A percentile compares a stretch with the other conserved stretches of the same genome.
Evolutionary conservation across 2,113 vertebrate species (phyloP).

Genomic region (Trogon melanurus): DNA sequence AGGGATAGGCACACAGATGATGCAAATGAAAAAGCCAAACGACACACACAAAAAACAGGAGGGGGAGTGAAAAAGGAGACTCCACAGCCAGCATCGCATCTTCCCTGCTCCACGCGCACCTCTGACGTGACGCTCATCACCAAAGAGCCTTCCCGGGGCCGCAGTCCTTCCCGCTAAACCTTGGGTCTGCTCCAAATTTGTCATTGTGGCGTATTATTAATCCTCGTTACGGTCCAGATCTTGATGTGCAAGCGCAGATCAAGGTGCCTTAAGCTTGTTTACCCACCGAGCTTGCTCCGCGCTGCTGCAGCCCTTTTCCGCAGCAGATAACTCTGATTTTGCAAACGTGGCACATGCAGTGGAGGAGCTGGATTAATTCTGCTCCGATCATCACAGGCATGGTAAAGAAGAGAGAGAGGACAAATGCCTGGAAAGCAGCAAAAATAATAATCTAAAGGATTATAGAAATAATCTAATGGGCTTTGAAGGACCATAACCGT

Average conservation of each 20-base stretch:
- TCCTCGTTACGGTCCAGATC: background rate
- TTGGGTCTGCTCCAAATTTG: background rate
- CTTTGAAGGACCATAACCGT: background rate
- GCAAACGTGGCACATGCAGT: fast-evolving
- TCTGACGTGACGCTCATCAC: background rate
- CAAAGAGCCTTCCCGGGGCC: background rate
- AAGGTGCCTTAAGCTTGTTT: background rate
- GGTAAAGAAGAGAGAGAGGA: background rate
- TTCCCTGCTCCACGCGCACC: background rate
- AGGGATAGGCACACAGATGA: background rate
- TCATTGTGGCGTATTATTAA: background rate
- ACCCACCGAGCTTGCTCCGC: background rate
- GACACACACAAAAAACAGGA: background rate
- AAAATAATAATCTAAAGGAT: background rate
- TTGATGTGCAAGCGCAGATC: background rate
- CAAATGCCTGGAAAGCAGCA: background rate
- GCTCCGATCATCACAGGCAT: background rate
- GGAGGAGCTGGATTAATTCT: background rate
- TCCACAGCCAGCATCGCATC: background rate
- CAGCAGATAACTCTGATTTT: background rate
- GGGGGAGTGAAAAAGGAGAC: background rate
- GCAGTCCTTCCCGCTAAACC: background rate
- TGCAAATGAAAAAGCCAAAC: background rate
- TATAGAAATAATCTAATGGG: background rate
- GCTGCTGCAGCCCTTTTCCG: background rate